Conservation (phyloP, 2,888 invertebrate species). For the Calameuta filiformis region DNA sequence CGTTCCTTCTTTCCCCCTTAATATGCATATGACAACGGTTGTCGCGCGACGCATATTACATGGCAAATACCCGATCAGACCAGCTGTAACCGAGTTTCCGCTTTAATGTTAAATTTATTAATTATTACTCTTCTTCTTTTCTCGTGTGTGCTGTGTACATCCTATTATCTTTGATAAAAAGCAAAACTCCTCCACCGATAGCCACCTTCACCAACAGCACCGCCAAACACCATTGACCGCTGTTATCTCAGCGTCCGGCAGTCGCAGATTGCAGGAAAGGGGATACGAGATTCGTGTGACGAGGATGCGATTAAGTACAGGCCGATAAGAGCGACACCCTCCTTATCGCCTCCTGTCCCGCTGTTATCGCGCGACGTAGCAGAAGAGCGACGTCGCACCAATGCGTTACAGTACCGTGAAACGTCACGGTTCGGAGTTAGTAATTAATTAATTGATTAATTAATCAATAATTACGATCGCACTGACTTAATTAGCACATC, state of each 20-base stretch:
- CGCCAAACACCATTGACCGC: background rate
- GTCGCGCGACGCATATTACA: conserved; percentile 22
- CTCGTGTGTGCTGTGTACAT: background rate
- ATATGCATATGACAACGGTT: background rate
- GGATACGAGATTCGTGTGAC: background rate
- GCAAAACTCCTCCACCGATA: background rate
- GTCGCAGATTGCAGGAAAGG: background rate
- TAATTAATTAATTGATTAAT: background rate
- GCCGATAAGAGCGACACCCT: background rate
- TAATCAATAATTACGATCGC: background rate
- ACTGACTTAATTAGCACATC: background rate
- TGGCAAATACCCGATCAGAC: conserved; percentile 51
- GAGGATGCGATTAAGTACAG: background rate
- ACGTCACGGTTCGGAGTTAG: background rate
- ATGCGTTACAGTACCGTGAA: background rate
- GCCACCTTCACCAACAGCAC: background rate
- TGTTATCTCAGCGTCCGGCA: background rate
- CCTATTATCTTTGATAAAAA: background rate
- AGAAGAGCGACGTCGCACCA: no score
- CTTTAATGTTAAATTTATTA: background rate
- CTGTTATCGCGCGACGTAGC: background rate
- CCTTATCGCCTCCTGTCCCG: background rate
- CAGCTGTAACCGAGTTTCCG: conserved; percentile 59
- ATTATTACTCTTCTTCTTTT: background rate
- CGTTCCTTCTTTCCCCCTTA: conserved; percentile 3